A percentile compares a stretch with the other conserved stretches of the same genome.
Evolutionary conservation across 1,140 invertebrate genomes (phyloP).

Genomic region (Trinorchestia longiramus): DNA sequence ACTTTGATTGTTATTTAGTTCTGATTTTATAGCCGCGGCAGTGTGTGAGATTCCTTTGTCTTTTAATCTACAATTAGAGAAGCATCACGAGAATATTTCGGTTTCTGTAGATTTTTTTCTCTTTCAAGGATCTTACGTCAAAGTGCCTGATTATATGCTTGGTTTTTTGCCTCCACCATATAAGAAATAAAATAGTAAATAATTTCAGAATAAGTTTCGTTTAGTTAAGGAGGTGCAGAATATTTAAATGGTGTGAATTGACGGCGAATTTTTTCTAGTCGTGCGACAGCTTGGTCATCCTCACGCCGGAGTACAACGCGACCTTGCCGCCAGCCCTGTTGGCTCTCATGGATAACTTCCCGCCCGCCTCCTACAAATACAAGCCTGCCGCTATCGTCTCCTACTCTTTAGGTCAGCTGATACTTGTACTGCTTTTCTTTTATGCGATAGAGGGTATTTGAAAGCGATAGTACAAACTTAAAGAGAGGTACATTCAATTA

Average conservation of each 20-base stretch:
- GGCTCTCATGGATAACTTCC: slow-evolving; percentile 73
- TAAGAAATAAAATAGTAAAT: neutral
- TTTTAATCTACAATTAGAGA: too few relatives aligned
- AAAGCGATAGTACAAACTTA: neutral
- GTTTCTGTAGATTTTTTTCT: too few relatives aligned
- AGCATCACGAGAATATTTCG: too few relatives aligned
- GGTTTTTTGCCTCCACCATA: neutral
- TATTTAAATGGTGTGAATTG: neutral
- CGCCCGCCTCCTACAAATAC: slow-evolving; percentile 69
- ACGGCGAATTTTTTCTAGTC: neutral
- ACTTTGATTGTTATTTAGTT: too few relatives aligned
- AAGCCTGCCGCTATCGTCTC: slow-evolving; percentile 72
- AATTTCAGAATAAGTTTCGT: neutral
- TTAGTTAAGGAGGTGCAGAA: neutral
- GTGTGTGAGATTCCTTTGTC: too few relatives aligned
- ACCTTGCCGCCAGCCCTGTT: slow-evolving; percentile 71
- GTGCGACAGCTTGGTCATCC: slow-evolving; percentile 72
- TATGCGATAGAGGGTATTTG: neutral
- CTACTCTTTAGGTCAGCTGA: slow-evolving; percentile 71
- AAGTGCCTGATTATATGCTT: too few relatives aligned
- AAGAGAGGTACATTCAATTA: too few relatives aligned
- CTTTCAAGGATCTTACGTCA: too few relatives aligned
- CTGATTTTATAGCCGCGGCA: too few relatives aligned
- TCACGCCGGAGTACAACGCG: slow-evolving; percentile 73
- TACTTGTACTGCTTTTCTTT: neutral